Evolutionary conservation across 2,797 vertebrate species (phyloP).

Genomic region (Sorex maritimensis): DNA sequence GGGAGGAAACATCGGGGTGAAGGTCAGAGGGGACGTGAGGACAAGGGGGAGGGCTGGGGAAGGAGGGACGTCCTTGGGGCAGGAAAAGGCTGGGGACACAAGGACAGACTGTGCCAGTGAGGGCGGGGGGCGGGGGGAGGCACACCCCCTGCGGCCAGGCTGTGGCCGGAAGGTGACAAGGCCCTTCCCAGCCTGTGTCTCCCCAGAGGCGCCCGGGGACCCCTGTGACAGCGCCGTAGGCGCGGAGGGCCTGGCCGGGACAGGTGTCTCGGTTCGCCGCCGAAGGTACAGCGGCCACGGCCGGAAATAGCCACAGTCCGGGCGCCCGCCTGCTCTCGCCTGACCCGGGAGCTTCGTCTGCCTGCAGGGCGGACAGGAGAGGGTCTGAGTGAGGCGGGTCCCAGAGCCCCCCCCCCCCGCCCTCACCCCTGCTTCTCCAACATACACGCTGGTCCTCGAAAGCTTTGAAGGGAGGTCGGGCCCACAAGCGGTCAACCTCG

Average conservation of each 20-base stretch:
- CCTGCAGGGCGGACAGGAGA: too few species aligned
- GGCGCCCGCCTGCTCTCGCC: not conserved
- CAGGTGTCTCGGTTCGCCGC: not conserved
- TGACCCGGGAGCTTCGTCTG: too few species aligned
- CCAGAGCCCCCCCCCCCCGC: too few species aligned
- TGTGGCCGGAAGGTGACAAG: not conserved
- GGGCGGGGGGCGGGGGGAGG: not conserved
- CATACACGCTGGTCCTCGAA: too few species aligned
- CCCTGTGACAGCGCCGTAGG: too few species aligned
- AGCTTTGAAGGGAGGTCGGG: too few species aligned
- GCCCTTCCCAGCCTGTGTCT: not conserved
- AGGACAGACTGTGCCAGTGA: conserved; percentile 16
- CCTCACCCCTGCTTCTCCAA: too few species aligned
- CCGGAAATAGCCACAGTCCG: rapidly evolving
- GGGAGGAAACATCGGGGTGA: not conserved
- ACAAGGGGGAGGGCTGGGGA: not conserved
- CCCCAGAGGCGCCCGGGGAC: not conserved
- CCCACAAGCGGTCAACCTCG: too few species aligned
- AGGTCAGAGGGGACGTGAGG: not conserved
- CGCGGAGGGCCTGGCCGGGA: not conserved
- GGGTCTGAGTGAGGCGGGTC: not conserved
- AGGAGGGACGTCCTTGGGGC: not conserved
- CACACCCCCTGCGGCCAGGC: not conserved
- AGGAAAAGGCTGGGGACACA: not conserved
- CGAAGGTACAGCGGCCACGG: not conserved